Evolutionary conservation across 2,113 vertebrate species (phyloP), one percentile per base, ranked within the genome.

Genomic region (Ictidomys tridecemlineatus): DNA sequence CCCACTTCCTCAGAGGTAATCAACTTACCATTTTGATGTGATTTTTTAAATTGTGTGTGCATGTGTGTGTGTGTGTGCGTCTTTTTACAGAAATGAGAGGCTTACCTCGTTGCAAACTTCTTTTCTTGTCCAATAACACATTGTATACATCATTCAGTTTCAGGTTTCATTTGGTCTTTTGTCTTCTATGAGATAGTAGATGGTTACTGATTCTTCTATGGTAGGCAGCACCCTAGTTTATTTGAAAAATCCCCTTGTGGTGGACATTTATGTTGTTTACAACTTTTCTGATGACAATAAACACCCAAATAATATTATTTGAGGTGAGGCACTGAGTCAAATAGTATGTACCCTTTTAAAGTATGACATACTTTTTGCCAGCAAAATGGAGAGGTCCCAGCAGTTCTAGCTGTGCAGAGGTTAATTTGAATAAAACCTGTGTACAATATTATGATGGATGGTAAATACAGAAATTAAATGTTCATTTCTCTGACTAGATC

Each of bases 401-500:
- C 1, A 18, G 30, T 5, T 89, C 30, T 37, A 91, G 48, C 39
- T 95, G 24, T 95, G 53, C 26, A 80, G 69, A 90, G 26, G n/a
- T 16, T 53, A 45, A 87, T 89, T 89, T 70, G 20, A 84, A 67
- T 70, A 61, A 56, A 42, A 30, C 26, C 4, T 42, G 34, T 30
- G 12, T 82, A 13, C 26, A 14, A 63, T 6, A 28, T 37, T 48
- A 45, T 13, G 18, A 58, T 79, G 67, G 86, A 77, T 24, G 28
- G 24, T 17, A 58, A 58, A 69, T 39, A 72, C 48, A 72, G 56
- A 77, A 65, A 45, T 78, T 58, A 95, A 89, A 39, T 17, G 39
- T 24, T 95, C n/a, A 32, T 65, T 85, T 86, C 28, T 92, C 93
- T 95, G 32, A 72, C 18, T 86, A 83, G 30, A 51, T 84, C 48